These are phyloP conservation scores for Heloderma charlesbogerti DNA, from an alignment of 2,113 vertebrate genomes.

Conservation along the genomic window DNA sequence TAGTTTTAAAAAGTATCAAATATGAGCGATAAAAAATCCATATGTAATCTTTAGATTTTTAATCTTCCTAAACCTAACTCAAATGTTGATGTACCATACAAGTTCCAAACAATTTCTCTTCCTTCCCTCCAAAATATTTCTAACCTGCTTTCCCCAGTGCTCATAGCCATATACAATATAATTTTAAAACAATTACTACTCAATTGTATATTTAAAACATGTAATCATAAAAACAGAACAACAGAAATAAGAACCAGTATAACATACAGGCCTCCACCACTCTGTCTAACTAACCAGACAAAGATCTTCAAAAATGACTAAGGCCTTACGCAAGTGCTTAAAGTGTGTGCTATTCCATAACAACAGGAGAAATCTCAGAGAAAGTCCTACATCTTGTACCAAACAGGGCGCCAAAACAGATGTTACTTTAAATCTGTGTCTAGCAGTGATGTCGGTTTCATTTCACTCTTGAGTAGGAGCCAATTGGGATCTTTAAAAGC, in stretches of 20 bases:
- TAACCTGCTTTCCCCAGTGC: not conserved
- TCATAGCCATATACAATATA: not conserved
- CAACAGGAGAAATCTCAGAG: not conserved
- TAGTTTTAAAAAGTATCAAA: not conserved
- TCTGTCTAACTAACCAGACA: not conserved
- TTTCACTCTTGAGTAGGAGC: too few relatives aligned
- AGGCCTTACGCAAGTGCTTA: not conserved
- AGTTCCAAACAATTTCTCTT: not conserved
- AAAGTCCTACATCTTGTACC: not conserved
- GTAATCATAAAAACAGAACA: not conserved
- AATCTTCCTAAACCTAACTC: not conserved
- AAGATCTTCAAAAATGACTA: not conserved
- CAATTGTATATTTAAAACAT: too few relatives aligned
- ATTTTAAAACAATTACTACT: not conserved
- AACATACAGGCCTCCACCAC: not conserved
- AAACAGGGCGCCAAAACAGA: too few relatives aligned
- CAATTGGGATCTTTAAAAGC: too few relatives aligned
- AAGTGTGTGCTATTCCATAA: not conserved
- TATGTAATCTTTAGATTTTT: not conserved
- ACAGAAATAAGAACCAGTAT: not conserved
- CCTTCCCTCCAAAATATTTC: not conserved
- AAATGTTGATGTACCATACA: not conserved
- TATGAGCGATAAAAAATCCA: accelerated
- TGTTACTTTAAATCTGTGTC: too few relatives aligned
- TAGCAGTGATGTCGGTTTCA: too few relatives aligned